Conservation (phyloP, 2,888 invertebrate species). For the Calliopum simillimum region DNA sequence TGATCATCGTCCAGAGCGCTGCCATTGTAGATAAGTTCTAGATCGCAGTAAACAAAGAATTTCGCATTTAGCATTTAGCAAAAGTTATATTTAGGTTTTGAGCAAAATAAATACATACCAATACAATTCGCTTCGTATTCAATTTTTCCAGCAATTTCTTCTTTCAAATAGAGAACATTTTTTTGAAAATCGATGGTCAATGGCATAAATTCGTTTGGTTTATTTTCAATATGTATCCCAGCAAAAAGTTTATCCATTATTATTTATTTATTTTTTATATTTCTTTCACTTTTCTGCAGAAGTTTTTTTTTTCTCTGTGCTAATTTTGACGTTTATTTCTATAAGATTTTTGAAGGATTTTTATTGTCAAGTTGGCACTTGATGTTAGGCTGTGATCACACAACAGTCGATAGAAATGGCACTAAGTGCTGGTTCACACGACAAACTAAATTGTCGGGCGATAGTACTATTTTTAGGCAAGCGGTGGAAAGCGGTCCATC, state of each 20-base stretch:
- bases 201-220: conserved; percentile 70
- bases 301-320: no score
- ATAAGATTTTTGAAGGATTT: no score
- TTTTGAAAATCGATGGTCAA: conserved; percentile 71
- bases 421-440: no score
- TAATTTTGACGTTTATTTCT: no score
- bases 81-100: background rate
- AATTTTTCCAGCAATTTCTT: conserved; percentile 68
- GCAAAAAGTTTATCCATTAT: conserved; percentile 62
- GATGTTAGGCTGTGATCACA: no score
- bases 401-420: no score
- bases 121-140: conserved; percentile 69
- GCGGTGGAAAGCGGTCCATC: no score
- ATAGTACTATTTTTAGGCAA: no score
- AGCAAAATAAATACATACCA: conserved; percentile 65
- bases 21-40: conserved; percentile 78
- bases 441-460: no score
- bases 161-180: conserved; percentile 71
- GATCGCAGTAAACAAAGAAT: background rate
- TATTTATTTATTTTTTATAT: no score
- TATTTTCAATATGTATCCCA: conserved; percentile 69
- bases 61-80: background rate
- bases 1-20: conserved; percentile 72
- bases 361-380: no score
- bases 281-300: no score